phyloP scores from a whole-genome alignment of 2,113 vertebrate species.

The Grallaria varia region DNA sequence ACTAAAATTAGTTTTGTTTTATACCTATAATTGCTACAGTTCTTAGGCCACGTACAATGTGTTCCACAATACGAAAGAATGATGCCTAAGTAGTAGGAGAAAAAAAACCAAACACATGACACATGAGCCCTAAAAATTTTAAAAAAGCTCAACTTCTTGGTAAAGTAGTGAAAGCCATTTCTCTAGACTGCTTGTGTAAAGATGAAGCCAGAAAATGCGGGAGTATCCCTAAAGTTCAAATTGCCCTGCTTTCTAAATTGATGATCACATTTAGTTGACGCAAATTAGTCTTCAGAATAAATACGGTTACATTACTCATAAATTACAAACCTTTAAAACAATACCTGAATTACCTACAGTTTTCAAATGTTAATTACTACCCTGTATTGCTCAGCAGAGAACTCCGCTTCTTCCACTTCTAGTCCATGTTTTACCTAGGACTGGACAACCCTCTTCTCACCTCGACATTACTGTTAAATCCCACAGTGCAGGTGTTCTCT shows the following conservation, averaged over 20 bases:
- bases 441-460: conserved; percentile 65
- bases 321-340: conserved; percentile 68
- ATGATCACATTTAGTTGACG: not conserved
- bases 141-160: not conserved
- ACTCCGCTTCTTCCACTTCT: conserved; percentile 70
- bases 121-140: not conserved
- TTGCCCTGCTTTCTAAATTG: not conserved
- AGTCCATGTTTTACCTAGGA: conserved; percentile 77
- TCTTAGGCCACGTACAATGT: not conserved
- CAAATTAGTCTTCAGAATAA: not conserved
- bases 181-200: not conserved
- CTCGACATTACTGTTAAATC: conserved; percentile 72
- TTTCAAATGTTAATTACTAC: conserved; percentile 68
- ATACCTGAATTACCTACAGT: conserved; percentile 68
- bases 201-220: not conserved
- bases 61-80: not conserved
- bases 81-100: not conserved
- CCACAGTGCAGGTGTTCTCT: not conserved
- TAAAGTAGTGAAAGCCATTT: not conserved
- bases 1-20: not conserved
- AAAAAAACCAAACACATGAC: not conserved
- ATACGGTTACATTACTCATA: not conserved
- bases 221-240: not conserved
- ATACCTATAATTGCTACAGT: not conserved
- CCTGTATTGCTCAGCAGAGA: conserved; percentile 73